Evolutionary conservation across 1,140 invertebrate species (phyloP).

Genomic region (Drosophila repletoides): DNA sequence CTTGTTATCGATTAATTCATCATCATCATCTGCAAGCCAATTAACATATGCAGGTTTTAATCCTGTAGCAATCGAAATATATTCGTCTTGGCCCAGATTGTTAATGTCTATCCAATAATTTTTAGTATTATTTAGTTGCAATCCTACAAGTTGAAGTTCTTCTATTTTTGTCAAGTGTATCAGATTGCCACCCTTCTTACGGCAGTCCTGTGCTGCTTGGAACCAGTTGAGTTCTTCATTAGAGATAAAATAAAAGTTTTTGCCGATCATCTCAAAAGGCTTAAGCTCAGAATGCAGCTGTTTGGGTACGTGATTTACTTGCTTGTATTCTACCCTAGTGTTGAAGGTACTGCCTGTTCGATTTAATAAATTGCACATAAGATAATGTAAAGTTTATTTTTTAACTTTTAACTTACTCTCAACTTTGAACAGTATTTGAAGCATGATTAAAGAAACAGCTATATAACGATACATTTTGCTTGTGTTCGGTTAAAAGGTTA

Average conservation of each 20-base stretch:
- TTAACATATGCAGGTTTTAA: background rate
- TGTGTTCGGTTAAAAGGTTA: background rate
- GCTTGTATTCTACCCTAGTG: constrained; percentile 22
- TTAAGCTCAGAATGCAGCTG: background rate
- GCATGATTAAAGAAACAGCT: background rate
- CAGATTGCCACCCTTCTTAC: constrained; percentile 5
- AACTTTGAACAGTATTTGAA: constrained; percentile 1
- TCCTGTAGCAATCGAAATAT: constrained; percentile 23
- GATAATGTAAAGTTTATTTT: too few species aligned
- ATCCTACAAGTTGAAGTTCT: background rate
- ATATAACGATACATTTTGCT: constrained; percentile 13
- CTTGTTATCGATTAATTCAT: background rate
- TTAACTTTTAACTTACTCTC: constrained; percentile 24
- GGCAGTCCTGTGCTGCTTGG: constrained; percentile 31
- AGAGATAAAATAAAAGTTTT: constrained; percentile 21
- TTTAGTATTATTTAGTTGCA: background rate
- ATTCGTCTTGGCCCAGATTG: constrained; percentile 18
- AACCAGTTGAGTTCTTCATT: constrained; percentile 12
- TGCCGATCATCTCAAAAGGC: constrained; percentile 7
- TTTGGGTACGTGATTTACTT: background rate
- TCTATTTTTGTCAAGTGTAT: background rate
- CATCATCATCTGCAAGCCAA: background rate
- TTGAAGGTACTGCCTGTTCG: background rate
- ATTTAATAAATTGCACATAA: background rate
- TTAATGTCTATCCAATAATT: constrained; percentile 28